Evolutionary conservation across 2,113 vertebrate genomes (phyloP).

Genomic region (Notiomystis cincta): DNA sequence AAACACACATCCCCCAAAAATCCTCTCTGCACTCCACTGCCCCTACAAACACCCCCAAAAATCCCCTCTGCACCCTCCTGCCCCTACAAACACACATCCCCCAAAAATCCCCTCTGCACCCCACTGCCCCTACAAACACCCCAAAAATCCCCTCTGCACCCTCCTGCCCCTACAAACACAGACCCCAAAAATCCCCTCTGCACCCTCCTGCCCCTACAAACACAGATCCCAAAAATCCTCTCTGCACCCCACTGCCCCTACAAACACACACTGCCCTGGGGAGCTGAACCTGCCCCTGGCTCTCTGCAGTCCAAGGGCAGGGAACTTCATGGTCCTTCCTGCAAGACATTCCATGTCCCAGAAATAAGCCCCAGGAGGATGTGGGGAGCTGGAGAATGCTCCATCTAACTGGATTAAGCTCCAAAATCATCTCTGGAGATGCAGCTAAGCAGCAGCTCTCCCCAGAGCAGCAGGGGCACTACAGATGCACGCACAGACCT

Average conservation of each 20-base stretch:
- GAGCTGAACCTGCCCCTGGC: background rate
- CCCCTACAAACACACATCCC: too few species aligned
- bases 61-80: fast-evolving
- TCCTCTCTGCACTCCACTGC: fast-evolving
- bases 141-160: background rate
- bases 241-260: fast-evolving
- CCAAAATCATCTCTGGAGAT: background rate
- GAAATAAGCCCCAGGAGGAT: background rate
- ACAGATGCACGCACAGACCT: background rate
- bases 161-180: fast-evolving
- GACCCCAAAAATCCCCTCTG: background rate
- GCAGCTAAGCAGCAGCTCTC: background rate
- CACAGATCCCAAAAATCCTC: fast-evolving
- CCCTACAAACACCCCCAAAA: fast-evolving
- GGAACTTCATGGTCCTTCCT: too few species aligned
- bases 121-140: fast-evolving
- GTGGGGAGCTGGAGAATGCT: background rate
- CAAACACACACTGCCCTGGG: fast-evolving
- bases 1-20: too few species aligned
- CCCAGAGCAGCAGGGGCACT: fast-evolving
- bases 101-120: too few species aligned
- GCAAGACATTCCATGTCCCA: background rate
- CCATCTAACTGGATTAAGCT: background rate
- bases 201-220: fast-evolving
- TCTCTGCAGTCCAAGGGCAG: fast-evolving